Base-by-base conservation (phyloP, 2,888 invertebrate species). In the Sinelater perroti region DNA sequence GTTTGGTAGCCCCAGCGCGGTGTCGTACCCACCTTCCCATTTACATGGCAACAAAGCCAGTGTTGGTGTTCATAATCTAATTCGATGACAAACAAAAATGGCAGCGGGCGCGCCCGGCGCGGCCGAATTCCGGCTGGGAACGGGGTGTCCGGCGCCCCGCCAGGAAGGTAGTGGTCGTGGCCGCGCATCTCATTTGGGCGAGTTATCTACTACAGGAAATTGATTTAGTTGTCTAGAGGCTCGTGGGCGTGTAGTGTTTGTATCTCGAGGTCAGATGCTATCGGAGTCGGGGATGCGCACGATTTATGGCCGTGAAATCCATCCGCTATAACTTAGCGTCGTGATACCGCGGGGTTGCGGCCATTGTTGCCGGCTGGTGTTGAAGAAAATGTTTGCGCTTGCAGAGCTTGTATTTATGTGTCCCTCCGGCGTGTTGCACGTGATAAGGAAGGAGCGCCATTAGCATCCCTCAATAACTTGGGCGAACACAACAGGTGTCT, bases 161-260 rank as follows among this genome's bases (percentile, higher is more conserved):
- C 53, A 54, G 38, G 57, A 61, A 33, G 54, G 21, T 18, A 20
- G 62, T 61, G 49, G 65, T 65, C 71, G 70, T 72, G 72, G 66
- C 65, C 62, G 61, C 66, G 71, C 71, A 73, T 72, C 71, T 72
- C 71, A 72, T 74, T 72, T 67, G 62, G 66, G 42, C 56, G 52
- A 53, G 36, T 54, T 68, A 69, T 69, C 71, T 67, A 70, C 70
- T 67, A 70, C 68, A 69, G 68, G 69, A 73, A 74, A 75, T 74
- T 78, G 78, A 78, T 78, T 78, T 78, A 78, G 78, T 77, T 77
- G 78, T 78, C 76, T 78, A 75, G 78, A 71, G 70, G 69, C 69
- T 73, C 71, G 76, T 78, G 75, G 78, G 78, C 78, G 77, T 75
- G 72, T 75, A 70, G 73, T 76, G 76, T 77, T 76, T 74, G 76